Evolutionary conservation across 2,797 vertebrate genomes (phyloP).

Genomic region (Acanthurus tractus): DNA sequence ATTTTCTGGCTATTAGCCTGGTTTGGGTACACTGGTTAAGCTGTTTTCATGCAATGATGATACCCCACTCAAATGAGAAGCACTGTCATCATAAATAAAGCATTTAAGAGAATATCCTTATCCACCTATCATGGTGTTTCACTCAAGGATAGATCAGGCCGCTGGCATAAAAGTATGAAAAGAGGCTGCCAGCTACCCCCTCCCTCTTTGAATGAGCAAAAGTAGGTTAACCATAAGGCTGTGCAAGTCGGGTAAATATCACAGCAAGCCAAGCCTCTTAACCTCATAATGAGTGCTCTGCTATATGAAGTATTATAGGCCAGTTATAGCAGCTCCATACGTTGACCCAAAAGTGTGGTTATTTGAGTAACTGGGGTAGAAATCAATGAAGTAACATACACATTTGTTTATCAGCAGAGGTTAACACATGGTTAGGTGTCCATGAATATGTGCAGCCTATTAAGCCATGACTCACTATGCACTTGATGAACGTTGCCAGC

Average conservation of each 20-base stretch:
- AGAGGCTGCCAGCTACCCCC: conserved; percentile 71
- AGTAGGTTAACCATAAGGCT: conserved; percentile 78
- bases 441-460: conserved; percentile 49
- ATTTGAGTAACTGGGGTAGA: conserved; percentile 14
- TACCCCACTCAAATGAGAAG: conserved; percentile 47
- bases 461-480: conserved; percentile 34
- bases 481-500: conserved; percentile 47
- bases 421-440: conserved; percentile 26
- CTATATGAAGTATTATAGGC: conserved; percentile 41
- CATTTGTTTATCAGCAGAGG: conserved; percentile 27
- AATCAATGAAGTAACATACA: neutral
- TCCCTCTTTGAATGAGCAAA: conserved; percentile 64
- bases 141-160: conserved; percentile 61
- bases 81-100: conserved; percentile 63
- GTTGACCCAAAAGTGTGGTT: conserved; percentile 26
- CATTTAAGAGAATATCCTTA: conserved; percentile 62
- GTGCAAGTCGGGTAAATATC: conserved; percentile 69
- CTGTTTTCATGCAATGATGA: conserved; percentile 61
- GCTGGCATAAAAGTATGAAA: conserved; percentile 66
- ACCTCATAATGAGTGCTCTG: conserved; percentile 60
- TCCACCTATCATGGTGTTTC: conserved; percentile 54
- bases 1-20: conserved; percentile 36
- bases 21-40: conserved; percentile 56
- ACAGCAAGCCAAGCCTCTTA: conserved; percentile 65
- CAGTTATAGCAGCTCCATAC: conserved; percentile 22